Base-by-base conservation (phyloP, 1,140 invertebrate species). In the Drosophila orosa region DNA sequence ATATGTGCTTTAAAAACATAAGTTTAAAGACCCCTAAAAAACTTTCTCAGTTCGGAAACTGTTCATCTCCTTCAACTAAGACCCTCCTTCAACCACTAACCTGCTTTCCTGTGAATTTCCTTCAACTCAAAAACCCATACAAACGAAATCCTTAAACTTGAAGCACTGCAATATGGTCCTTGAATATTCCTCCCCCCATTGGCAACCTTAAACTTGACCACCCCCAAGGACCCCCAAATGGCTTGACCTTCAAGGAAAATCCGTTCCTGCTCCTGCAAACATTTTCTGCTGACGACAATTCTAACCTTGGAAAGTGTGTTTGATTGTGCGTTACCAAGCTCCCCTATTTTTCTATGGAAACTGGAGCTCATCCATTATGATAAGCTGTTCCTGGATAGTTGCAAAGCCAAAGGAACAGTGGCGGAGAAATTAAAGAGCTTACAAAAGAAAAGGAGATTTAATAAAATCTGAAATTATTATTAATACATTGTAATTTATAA, bases 291-390 rank as follows among this genome's bases (percentile, higher is more conserved):
- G 58, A 67, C 66, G 69, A 48, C 39, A 45, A 13, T 12, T 54
- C 57, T 77, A 65, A 59, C 83, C 83, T 86, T 86, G 83, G 55
- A 58, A 52, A 29, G 17, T 58, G 35, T 75, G 55, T 59, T 68
- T 42, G 60, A 25, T 50, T 35, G 25, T 25, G 25, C 22, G 37
- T 59, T 63, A 39, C 40, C 55, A 29, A 44, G 47, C 42, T 52
- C 33, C 60, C 27, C 58, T 8, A 62, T 45, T 47, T 71, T 68
- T 35, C 65, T 22, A 5, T 9, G 37, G 35, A 24, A 48, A 42
- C 56, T 50, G 31, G 12, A 75, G 71, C 74, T 72, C 83, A 87
- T 83, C 72, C 79, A 87, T 86, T 86, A 87, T 72, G 79, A 86
- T 87, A 86, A 87, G 79, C 74, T 80, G 68, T 85, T 85, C 65